Evolutionary conservation across 2,888 invertebrate species (phyloP).

Genomic region (Alcis repandata): DNA sequence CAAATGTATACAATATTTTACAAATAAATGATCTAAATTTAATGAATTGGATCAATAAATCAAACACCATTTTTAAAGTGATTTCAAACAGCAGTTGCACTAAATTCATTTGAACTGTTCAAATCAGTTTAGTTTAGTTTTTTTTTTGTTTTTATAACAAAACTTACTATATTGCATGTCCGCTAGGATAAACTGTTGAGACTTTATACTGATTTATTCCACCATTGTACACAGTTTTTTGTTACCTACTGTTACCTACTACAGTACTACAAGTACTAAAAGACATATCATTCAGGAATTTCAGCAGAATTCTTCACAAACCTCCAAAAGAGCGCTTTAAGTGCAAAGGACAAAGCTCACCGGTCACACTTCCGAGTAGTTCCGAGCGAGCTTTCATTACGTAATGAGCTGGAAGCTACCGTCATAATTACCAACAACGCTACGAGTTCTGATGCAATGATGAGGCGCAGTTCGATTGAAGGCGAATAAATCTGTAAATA

Average conservation of each 20-base stretch:
- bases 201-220: no score
- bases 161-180: constrained; percentile 31
- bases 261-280: no score
- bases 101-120: constrained; percentile 13
- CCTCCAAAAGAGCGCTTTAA: not conserved
- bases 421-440: constrained; percentile 62
- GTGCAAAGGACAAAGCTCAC: not conserved
- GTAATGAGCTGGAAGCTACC: constrained; percentile 62
- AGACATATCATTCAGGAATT: no score
- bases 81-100: not conserved
- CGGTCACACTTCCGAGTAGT: not conserved
- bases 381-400: constrained; percentile 50
- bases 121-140: no score
- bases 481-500: no score
- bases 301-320: not conserved
- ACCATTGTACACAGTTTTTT: no score
- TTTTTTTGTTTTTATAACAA: no score
- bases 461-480: constrained; percentile 43
- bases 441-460: constrained; percentile 63
- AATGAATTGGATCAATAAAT: no score
- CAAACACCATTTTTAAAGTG: not conserved
- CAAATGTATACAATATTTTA: no score
- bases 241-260: no score
- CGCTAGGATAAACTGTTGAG: no score
- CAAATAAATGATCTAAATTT: no score